A percentile compares a stretch with the other conserved stretches of the same genome.
phyloP scores from a whole-genome alignment of 2,797 vertebrate genomes.

The Eleutherodactylus coqui region DNA sequence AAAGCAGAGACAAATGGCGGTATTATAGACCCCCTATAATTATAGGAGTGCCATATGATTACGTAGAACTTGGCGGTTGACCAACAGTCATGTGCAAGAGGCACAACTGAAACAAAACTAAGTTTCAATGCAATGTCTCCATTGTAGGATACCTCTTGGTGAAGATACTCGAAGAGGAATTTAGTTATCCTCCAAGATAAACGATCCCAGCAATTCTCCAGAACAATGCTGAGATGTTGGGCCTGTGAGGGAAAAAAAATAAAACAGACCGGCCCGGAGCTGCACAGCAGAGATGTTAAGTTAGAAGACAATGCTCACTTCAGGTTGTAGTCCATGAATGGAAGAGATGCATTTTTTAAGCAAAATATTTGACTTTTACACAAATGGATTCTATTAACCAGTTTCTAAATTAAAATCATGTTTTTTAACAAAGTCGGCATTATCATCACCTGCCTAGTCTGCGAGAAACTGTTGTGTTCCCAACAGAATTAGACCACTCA shows the following conservation, averaged over 20 bases:
- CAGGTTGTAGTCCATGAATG: background rate
- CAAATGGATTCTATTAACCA: conserved; percentile 15
- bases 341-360: conserved; percentile 21
- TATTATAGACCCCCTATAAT: too few relatives aligned
- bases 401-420: conserved; percentile 46
- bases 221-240: background rate
- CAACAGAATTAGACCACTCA: background rate
- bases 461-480: too few relatives aligned
- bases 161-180: too few relatives aligned
- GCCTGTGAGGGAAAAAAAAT: background rate
- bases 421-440: conserved; percentile 39
- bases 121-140: too few relatives aligned
- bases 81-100: too few relatives aligned
- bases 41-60: too few relatives aligned
- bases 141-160: too few relatives aligned
- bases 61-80: too few relatives aligned
- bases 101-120: too few relatives aligned
- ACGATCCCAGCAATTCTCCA: too few relatives aligned
- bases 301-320: background rate
- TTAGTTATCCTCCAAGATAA: too few relatives aligned
- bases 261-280: background rate
- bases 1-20: too few relatives aligned
- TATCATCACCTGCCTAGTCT: conserved; percentile 17
- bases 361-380: conserved; percentile 46
- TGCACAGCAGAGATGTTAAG: background rate